Evolutionary conservation across 2,797 vertebrate species (phyloP).

Genomic region (Clarias laeviceps): DNA sequence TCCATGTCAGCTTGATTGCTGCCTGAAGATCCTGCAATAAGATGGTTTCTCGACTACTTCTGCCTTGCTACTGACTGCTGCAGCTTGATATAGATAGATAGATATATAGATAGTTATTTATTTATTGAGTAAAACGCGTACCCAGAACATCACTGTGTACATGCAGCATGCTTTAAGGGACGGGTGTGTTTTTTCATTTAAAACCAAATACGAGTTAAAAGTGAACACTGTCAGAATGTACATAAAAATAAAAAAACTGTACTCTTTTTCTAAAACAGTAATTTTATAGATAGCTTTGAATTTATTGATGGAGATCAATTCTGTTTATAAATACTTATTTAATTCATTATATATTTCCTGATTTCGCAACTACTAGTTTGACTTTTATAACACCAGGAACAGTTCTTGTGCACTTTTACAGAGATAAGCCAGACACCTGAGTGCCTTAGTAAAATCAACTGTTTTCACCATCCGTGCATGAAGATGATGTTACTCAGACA

Average conservation of each 20-base stretch:
- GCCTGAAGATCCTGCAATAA: too few species aligned
- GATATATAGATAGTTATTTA: too few species aligned
- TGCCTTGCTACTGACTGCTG: too few species aligned
- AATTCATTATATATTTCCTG: neutral
- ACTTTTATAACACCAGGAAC: neutral
- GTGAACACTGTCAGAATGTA: too few species aligned
- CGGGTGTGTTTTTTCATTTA: neutral
- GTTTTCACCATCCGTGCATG: neutral
- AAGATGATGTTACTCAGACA: neutral
- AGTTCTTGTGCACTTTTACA: too few species aligned
- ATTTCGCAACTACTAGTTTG: neutral
- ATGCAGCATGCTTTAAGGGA: neutral
- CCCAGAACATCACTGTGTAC: too few species aligned
- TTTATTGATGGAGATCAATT: neutral
- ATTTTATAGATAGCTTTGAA: neutral
- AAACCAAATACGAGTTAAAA: neutral
- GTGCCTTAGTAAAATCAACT: too few species aligned
- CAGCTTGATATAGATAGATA: too few species aligned
- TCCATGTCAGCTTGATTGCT: too few species aligned
- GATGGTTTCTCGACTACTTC: too few species aligned
- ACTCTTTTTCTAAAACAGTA: neutral
- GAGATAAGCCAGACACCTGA: neutral
- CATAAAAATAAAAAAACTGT: neutral
- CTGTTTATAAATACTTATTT: neutral
- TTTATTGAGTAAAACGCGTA: neutral